Conservation (phyloP, 2,888 invertebrate species). For the Lottia gigantea region DNA sequence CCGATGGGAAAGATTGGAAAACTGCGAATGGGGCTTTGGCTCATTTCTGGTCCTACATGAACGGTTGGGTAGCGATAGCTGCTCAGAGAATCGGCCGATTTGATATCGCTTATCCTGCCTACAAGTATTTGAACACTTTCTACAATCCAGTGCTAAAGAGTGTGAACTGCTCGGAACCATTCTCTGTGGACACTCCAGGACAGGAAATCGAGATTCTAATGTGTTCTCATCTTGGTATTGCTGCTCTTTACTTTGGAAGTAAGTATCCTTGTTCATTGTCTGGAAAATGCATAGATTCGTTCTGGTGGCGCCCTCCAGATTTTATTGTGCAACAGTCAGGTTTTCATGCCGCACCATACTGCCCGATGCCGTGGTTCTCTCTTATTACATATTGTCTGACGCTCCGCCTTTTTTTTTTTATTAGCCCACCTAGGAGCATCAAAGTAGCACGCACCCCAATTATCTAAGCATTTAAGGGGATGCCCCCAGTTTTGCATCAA, state of each 20-base stretch:
- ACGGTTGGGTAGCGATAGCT: slow-evolving; percentile 40
- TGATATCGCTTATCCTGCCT: slow-evolving; percentile 34
- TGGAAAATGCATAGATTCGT: too few relatives aligned
- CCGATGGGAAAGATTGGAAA: slow-evolving; percentile 28
- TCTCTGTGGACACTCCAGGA: slow-evolving; percentile 27
- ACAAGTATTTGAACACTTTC: slow-evolving; percentile 29
- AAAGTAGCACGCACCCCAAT: too few relatives aligned
- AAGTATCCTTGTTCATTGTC: background rate
- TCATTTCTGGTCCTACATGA: slow-evolving; percentile 38
- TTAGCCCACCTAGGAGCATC: too few relatives aligned
- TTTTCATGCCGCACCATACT: too few relatives aligned
- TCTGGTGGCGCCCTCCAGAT: too few relatives aligned
- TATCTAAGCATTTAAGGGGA: too few relatives aligned
- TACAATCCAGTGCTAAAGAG: slow-evolving; percentile 31
- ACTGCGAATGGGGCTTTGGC: slow-evolving; percentile 30
- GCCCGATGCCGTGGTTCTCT: too few relatives aligned
- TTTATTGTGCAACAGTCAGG: too few relatives aligned
- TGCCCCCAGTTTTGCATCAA: too few relatives aligned
- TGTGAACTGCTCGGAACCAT: slow-evolving; percentile 33
- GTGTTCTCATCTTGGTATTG: slow-evolving; percentile 36
- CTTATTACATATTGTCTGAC: too few relatives aligned
- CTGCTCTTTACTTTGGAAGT: slow-evolving; percentile 38
- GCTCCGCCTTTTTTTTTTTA: too few relatives aligned
- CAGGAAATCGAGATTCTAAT: slow-evolving; percentile 29
- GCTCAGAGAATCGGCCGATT: slow-evolving; percentile 38